phyloP scores from a whole-genome alignment of 2,113 vertebrate species.

The Larimichthys polyactis region DNA sequence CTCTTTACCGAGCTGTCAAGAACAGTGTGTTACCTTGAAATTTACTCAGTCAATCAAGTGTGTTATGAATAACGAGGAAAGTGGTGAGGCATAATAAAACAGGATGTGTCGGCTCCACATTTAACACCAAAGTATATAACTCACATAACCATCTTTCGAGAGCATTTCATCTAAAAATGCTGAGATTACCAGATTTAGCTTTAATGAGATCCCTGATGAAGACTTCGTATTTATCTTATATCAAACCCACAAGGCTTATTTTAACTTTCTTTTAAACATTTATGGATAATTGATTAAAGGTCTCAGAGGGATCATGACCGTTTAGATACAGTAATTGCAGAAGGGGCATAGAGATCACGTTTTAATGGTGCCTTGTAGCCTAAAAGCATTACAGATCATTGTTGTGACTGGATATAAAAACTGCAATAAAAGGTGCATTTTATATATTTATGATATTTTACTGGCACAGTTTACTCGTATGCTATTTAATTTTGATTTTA shows the following conservation, averaged over 20 bases:
- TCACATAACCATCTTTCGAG: neutral
- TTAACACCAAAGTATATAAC: neutral
- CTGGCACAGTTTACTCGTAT: neutral
- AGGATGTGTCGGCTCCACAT: neutral
- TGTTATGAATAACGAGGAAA: neutral
- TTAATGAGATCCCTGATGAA: slow-evolving; percentile 18
- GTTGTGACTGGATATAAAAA: neutral
- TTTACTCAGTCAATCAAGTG: slow-evolving; percentile 3
- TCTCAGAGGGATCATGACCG: slow-evolving; percentile 20
- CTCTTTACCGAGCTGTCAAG: slow-evolving; percentile 3
- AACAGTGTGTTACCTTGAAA: slow-evolving; percentile 29
- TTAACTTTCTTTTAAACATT: slow-evolving; percentile 28
- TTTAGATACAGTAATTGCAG: slow-evolving; percentile 27
- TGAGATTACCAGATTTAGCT: neutral
- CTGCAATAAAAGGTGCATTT: slow-evolving; percentile 13
- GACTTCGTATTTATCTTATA: slow-evolving; percentile 12
- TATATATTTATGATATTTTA: neutral
- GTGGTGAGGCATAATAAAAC: slow-evolving; percentile 11
- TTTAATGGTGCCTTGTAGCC: slow-evolving; percentile 23
- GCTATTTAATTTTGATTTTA: neutral
- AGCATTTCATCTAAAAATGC: slow-evolving; percentile 3
- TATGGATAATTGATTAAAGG: slow-evolving; percentile 44
- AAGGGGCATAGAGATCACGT: slow-evolving; percentile 2
- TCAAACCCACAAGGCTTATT: slow-evolving; percentile 7
- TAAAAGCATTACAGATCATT: slow-evolving; percentile 25